These are phyloP conservation scores for Urocolius indicus DNA, from an alignment of 2,113 vertebrate species.

Conservation along the genomic window DNA sequence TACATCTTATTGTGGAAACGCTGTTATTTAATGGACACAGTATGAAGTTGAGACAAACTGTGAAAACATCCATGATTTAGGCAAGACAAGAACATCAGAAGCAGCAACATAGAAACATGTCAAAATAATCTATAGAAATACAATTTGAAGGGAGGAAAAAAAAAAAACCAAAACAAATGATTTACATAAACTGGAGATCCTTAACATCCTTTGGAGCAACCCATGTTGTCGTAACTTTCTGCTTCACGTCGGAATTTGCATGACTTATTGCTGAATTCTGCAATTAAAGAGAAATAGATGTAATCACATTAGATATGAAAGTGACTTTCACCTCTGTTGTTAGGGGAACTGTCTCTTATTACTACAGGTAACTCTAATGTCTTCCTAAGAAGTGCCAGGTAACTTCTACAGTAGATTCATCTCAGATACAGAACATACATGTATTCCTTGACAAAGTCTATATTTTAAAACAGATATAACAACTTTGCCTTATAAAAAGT, in stretches of 20 bases:
- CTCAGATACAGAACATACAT: not conserved
- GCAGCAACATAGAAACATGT: not conserved
- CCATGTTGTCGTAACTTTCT: constrained; percentile 75
- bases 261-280: constrained; percentile 82
- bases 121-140: not conserved
- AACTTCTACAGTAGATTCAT: not conserved
- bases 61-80: not conserved
- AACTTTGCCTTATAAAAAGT: not conserved
- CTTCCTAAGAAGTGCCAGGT: not conserved
- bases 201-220: constrained; percentile 39
- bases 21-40: not conserved
- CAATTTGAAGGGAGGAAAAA: not conserved
- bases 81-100: not conserved
- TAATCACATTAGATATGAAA: not conserved
- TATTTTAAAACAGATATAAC: not conserved
- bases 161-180: not conserved
- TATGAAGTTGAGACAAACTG: not conserved
- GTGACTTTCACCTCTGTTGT: not conserved
- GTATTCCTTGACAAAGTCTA: not conserved
- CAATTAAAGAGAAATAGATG: not conserved
- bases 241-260: constrained; percentile 46
- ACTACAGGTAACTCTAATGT: not conserved
- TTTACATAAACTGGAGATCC: constrained; percentile 80
- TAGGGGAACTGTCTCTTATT: not conserved
- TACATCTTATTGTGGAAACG: not conserved